Evolutionary conservation across 2,113 vertebrate genomes (phyloP).

Genomic region (Axis porcinus): DNA sequence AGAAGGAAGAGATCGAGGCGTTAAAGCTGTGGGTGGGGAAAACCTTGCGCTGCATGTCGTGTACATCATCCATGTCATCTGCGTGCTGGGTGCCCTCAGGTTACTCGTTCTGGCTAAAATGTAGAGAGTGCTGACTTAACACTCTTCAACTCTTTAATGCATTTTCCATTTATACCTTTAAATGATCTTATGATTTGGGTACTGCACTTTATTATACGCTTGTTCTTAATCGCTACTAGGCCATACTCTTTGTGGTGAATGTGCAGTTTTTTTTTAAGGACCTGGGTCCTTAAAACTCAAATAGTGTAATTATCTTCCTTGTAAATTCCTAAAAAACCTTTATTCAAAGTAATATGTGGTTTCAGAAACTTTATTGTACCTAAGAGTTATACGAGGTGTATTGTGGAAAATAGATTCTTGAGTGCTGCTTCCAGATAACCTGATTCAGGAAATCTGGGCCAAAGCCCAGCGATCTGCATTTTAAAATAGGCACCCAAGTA

Average conservation of each 20-base stretch:
- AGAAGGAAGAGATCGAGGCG: neutral
- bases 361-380: neutral
- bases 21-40: neutral
- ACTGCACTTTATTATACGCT: neutral
- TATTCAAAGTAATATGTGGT: constrained; percentile 9
- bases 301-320: neutral
- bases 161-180: neutral
- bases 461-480: constrained; percentile 56
- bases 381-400: neutral
- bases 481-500: constrained; percentile 33
- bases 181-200: neutral
- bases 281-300: neutral
- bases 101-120: neutral
- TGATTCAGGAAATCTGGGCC: constrained; percentile 33
- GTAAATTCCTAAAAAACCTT: constrained; percentile 41
- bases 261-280: neutral
- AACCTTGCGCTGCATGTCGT: neutral
- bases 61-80: neutral
- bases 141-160: neutral
- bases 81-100: neutral
- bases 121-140: neutral
- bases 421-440: constrained; percentile 6
- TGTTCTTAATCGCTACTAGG: neutral
- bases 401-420: neutral
- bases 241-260: neutral